Percentiles rank a stretch among this genome's conserved stretches.
Evolutionary conservation across 2,797 vertebrate species (phyloP).

Genomic region (Lerista edwardsae): DNA sequence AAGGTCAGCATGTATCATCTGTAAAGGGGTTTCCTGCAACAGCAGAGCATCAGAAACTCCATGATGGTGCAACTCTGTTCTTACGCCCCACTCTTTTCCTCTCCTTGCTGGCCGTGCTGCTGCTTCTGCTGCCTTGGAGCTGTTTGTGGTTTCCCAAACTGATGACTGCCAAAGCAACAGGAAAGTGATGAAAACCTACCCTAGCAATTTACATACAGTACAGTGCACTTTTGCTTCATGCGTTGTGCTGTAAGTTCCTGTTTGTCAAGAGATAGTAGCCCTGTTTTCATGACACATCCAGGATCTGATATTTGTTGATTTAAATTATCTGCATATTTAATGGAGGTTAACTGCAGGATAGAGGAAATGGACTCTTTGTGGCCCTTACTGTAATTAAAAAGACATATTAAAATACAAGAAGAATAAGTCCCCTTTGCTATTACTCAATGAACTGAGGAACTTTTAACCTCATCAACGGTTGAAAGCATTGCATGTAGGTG

Average conservation of each 20-base stretch:
- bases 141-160: neutral
- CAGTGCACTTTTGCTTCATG: neutral
- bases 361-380: too few relatives aligned
- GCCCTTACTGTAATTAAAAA: too few relatives aligned
- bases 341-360: too few relatives aligned
- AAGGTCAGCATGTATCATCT: neutral
- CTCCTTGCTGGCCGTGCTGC: too few relatives aligned
- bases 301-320: too few relatives aligned
- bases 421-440: too few relatives aligned
- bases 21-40: neutral
- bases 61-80: neutral
- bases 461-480: too few relatives aligned
- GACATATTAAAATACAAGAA: too few relatives aligned
- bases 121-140: neutral
- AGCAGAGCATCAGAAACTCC: neutral
- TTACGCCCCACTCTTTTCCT: neutral
- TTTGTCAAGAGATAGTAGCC: neutral
- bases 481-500: too few relatives aligned
- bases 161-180: constrained; percentile 1
- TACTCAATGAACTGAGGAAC: too few relatives aligned
- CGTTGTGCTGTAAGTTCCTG: neutral
- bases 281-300: too few relatives aligned
- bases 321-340: too few relatives aligned
- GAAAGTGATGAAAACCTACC: constrained; percentile 19
- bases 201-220: neutral